Percentiles rank a stretch among this genome's conserved stretches.
These are phyloP conservation scores for Mallotus villosus DNA, from an alignment of 2,797 vertebrate species.

Conservation along the genomic window DNA sequence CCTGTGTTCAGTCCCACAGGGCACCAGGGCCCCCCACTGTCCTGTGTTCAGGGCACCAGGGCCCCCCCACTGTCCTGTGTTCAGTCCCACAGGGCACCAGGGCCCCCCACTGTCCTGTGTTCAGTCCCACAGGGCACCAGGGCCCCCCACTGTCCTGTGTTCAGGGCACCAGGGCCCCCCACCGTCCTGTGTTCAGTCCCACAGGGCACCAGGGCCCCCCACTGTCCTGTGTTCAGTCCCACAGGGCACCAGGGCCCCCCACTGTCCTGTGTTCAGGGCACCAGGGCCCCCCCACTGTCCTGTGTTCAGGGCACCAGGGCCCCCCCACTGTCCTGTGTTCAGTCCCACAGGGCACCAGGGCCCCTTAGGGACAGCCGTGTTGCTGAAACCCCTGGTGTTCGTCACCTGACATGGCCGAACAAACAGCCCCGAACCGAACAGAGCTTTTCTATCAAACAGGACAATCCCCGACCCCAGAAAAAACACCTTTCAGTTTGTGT, in stretches of 20 bases:
- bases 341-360: constrained; percentile 5
- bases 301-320: constrained; percentile 3
- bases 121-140: constrained; percentile 2
- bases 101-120: constrained; percentile 5
- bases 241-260: constrained; percentile 6
- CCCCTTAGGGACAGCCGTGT: background rate
- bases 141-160: constrained; percentile 5
- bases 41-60: constrained; percentile 1
- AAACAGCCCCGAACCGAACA: constrained; percentile 6
- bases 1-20: background rate
- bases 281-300: constrained; percentile 13
- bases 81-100: constrained; percentile 2
- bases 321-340: background rate
- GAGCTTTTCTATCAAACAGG: constrained; percentile 6
- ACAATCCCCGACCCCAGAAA: background rate
- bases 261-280: background rate
- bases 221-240: constrained; percentile 1
- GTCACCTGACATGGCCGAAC: background rate
- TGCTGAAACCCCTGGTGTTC: background rate
- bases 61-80: constrained; percentile 8
- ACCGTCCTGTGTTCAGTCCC: constrained; percentile 1
- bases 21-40: constrained; percentile 10
- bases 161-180: constrained; percentile 8
- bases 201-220: constrained; percentile 6
- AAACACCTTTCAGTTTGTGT: background rate